phyloP scores from a whole-genome alignment of 1,140 invertebrate species.

The Bombyx mandarina region DNA sequence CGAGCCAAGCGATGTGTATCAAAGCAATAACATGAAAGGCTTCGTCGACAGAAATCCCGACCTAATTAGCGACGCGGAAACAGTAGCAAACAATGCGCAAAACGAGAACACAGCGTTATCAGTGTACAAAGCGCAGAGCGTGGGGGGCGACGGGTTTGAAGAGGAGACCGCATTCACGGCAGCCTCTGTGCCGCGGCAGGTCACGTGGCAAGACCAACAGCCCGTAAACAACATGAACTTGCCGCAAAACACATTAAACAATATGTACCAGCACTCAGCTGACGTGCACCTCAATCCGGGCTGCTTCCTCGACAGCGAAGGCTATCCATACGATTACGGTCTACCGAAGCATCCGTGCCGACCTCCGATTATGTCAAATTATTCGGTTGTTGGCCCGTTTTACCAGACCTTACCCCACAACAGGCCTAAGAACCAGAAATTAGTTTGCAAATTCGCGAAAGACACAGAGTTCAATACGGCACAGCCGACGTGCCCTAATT shows the following conservation, averaged over 20 bases:
- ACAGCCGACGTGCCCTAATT: slow-evolving; percentile 44
- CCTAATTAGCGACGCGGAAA: slow-evolving; percentile 82
- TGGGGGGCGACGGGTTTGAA: slow-evolving; percentile 46
- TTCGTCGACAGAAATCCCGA: slow-evolving; percentile 82
- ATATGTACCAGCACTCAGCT: slow-evolving; percentile 73
- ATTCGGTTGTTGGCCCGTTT: slow-evolving; percentile 70
- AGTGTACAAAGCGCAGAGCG: slow-evolving; percentile 54
- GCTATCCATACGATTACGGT: slow-evolving; percentile 85
- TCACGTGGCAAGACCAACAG: slow-evolving; percentile 67
- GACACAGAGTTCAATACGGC: slow-evolving; percentile 60
- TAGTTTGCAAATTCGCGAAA: slow-evolving; percentile 73
- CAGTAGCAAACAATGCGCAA: slow-evolving; percentile 75
- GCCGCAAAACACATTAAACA: slow-evolving; percentile 54
- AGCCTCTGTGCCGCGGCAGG: slow-evolving; percentile 54
- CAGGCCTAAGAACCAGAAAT: slow-evolving; percentile 73
- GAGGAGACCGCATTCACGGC: slow-evolving; percentile 64
- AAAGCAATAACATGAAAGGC: slow-evolving; percentile 67
- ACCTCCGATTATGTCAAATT: slow-evolving; percentile 67
- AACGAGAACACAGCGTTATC: slow-evolving; percentile 65
- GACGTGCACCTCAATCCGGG: slow-evolving; percentile 79
- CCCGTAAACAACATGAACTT: slow-evolving; percentile 59
- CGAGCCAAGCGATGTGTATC: slow-evolving; percentile 52
- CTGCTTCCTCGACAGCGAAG: slow-evolving; percentile 80
- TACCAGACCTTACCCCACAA: slow-evolving; percentile 81
- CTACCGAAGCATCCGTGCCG: slow-evolving; percentile 76